Percentiles rank a stretch among this genome's conserved stretches.
Conservation (phyloP, 2,888 invertebrate species). For the Arge pagana region DNA sequence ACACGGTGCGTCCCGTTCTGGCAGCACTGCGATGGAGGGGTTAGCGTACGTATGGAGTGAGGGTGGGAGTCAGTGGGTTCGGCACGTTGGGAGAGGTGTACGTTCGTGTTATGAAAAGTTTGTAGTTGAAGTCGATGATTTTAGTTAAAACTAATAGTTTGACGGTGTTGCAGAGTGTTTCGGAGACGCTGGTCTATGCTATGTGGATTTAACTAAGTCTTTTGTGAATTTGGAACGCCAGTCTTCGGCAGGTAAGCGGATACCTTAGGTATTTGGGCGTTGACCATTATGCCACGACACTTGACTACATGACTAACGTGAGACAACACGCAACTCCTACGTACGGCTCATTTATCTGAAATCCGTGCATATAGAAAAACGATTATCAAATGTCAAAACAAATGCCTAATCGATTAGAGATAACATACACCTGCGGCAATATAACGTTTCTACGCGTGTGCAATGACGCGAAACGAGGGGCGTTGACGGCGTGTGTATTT, state of each 20-base stretch:
- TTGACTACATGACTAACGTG: slow-evolving; percentile 4
- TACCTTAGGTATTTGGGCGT: slow-evolving; percentile 27
- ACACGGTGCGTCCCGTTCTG: slow-evolving; percentile 7
- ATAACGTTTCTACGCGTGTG: neutral
- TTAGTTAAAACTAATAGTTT: neutral
- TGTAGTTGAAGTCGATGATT: slow-evolving; percentile 7
- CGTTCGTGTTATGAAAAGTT: slow-evolving; percentile 16
- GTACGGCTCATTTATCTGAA: neutral
- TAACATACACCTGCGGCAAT: no score
- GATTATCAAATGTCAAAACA: neutral
- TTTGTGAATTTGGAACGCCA: neutral
- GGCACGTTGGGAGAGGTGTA: slow-evolving; percentile 10
- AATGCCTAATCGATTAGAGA: neutral
- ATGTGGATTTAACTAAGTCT: slow-evolving; percentile 9
- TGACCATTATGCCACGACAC: slow-evolving; percentile 21
- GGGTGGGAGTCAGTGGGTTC: slow-evolving; percentile 15
- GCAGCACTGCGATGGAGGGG: no score
- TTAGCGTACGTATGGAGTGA: neutral
- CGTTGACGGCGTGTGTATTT: slow-evolving; percentile 12
- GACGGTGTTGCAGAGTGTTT: neutral
- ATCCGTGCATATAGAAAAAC: no score
- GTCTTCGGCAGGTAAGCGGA: slow-evolving; percentile 13
- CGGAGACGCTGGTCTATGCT: neutral
- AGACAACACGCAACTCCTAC: neutral
- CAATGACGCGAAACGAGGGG: slow-evolving; percentile 6